These are phyloP conservation scores for Ellobius talpinus DNA, from an alignment of 2,113 vertebrate species.

Conservation along the genomic window DNA sequence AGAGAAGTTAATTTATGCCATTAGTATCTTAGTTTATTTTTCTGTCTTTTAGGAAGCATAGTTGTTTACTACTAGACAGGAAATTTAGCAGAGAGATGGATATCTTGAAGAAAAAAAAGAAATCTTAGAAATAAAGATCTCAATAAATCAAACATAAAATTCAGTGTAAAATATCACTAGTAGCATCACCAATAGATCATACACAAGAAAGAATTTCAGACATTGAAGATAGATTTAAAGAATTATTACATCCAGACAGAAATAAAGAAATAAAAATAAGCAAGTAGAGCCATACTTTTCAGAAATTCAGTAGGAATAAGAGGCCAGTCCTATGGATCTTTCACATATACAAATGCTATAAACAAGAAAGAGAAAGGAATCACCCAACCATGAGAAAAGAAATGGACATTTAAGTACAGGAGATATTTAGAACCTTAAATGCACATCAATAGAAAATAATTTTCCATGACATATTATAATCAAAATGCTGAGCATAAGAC, in stretches of 20 bases:
- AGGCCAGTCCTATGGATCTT: not conserved
- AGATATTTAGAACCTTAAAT: not conserved
- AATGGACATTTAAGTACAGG: not conserved
- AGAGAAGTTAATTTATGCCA: not conserved
- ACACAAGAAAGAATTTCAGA: not conserved
- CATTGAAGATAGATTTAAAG: not conserved
- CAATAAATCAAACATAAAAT: not conserved
- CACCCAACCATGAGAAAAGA: not conserved
- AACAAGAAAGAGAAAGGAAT: not conserved
- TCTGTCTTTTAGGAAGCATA: not conserved
- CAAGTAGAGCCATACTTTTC: not conserved
- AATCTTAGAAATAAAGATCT: not conserved
- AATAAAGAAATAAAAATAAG: not conserved
- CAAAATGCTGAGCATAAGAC: not conserved
- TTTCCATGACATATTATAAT: not conserved
- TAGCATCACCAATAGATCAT: not conserved
- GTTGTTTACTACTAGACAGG: not conserved
- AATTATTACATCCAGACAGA: not conserved
- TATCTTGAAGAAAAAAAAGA: not conserved
- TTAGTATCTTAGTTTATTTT: not conserved
- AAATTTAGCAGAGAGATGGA: not conserved
- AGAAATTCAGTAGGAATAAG: not conserved
- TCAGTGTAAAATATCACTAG: not conserved
- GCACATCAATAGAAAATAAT: not conserved
- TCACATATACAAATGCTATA: not conserved